Base-by-base conservation (phyloP, 2,888 invertebrate genomes). In the Leptinotarsa haldemani region DNA sequence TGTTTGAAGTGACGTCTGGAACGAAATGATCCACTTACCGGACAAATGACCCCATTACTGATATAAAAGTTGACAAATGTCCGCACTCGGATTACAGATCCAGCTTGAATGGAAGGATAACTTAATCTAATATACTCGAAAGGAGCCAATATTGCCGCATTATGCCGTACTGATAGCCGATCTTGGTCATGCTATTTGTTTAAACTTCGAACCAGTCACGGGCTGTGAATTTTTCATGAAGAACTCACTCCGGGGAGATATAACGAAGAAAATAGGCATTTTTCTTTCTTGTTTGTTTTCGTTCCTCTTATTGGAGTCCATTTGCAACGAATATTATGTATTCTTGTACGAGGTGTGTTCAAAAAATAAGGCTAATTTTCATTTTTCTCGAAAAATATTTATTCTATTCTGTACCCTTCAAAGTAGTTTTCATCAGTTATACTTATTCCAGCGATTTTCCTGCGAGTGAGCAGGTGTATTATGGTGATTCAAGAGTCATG, bases 51-150 rank as follows among this genome's bases (percentile, higher is more conserved):
- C 81, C 85, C 85, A 85, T 86, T 86, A 86, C 85, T 80, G 83
- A 84, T 84, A 86, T 85, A 86, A 86, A 86, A 86, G 86, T 86
- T 86, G 86, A 86, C 85, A 85, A 86, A 86, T 86, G 86, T 81
- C 81, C 71, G 76, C 80, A 79, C 78, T 82, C 78, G 79, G 80
- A 81, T 81, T 81, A 81, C 77, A 75, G 71, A 67, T 76, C 75
- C 58, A 30, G 70, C 58, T 71, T 71, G 74, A 78, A 77, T 76
- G 73, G 70, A 68, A 75, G 78, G 74, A 79, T 78, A 78, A 79
- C 78, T 78, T 79, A 80, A 81, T 80, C 76, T 74, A 79, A 81
- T 81, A 78, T 47, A 71, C 72, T 47, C 67, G 70, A 65, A 71
- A 69, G 63, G 66, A 53, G 50, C 61, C 65, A 53, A 69, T 68